Percentiles rank a stretch among this genome's conserved stretches.
Evolutionary conservation across 1,140 invertebrate genomes (phyloP).

Genomic region (Eurosta solidaginis): DNA sequence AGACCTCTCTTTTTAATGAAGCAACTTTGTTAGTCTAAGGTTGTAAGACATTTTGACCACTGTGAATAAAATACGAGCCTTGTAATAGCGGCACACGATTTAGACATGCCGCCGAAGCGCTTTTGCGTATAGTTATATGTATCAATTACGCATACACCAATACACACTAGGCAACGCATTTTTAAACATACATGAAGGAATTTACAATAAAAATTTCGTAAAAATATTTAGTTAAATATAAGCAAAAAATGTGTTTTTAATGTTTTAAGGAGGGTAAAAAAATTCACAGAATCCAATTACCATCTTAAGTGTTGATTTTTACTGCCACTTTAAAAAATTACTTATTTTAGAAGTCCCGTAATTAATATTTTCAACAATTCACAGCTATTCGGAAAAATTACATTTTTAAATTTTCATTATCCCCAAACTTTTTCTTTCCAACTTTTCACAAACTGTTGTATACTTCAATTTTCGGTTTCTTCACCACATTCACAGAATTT

Average conservation of each 20-base stretch:
- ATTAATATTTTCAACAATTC: not conserved
- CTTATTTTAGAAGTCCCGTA: not conserved
- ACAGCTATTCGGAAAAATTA: not conserved
- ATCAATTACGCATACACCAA: not conserved
- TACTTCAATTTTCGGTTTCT: not conserved
- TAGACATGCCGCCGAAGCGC: slow-evolving; percentile 3
- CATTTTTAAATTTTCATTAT: not conserved
- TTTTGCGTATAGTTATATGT: slow-evolving; percentile 11
- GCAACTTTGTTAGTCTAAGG: no score
- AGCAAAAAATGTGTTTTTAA: not conserved
- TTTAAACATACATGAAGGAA: not conserved
- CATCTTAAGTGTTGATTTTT: not conserved
- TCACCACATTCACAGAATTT: not conserved
- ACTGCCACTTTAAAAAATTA: not conserved
- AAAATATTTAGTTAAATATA: not conserved
- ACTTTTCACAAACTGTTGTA: not conserved
- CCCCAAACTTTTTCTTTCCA: not conserved
- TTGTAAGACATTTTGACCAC: no score
- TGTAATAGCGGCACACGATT: not conserved
- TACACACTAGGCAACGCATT: not conserved
- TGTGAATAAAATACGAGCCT: not conserved
- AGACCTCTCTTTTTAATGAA: no score
- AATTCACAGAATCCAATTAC: not conserved
- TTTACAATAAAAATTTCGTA: not conserved
- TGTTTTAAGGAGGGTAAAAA: not conserved